phyloP scores from a whole-genome alignment of 1,140 invertebrate genomes.

The Pogonomyrmex barbatus region DNA sequence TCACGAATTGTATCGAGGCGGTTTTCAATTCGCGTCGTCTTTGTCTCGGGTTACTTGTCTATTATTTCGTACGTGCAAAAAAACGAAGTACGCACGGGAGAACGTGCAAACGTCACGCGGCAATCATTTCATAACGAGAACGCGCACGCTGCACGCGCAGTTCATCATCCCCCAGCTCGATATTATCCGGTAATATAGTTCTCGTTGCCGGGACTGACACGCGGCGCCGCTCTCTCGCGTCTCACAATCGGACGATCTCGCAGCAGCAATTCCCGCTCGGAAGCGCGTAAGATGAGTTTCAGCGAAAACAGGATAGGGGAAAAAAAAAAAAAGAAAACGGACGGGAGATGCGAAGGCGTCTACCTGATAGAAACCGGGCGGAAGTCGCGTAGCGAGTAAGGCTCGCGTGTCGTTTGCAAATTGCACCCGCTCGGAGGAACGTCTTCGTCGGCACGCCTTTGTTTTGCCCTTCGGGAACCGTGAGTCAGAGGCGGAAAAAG shows the following conservation, averaged over 20 bases:
- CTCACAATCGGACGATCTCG: background rate
- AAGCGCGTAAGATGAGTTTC: constrained; percentile 42
- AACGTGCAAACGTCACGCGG: constrained; percentile 32
- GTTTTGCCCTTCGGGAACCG: constrained; percentile 66
- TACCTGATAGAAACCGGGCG: background rate
- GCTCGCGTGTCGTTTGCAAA: constrained; percentile 78
- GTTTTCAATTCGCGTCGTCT: constrained; percentile 28
- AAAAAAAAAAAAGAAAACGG: background rate
- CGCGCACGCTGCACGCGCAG: background rate
- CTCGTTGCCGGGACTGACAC: constrained; percentile 1
- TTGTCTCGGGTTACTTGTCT: background rate
- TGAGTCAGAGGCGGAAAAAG: constrained; percentile 73
- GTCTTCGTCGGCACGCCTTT: constrained; percentile 70
- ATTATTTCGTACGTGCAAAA: background rate
- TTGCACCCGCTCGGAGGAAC: constrained; percentile 61
- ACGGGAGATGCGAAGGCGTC: constrained; percentile 7
- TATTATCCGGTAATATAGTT: constrained; percentile 29
- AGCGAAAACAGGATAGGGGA: constrained; percentile 35
- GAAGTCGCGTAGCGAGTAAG: constrained; percentile 44
- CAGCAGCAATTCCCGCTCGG: constrained; percentile 17
- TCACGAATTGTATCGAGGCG: background rate
- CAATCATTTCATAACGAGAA: constrained; percentile 25
- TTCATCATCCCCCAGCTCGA: background rate
- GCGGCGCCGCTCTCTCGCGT: constrained; percentile 16
- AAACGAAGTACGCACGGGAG: background rate